phyloP scores from a whole-genome alignment of 2,888 invertebrate species.

The Rhogogaster chlorosoma region DNA sequence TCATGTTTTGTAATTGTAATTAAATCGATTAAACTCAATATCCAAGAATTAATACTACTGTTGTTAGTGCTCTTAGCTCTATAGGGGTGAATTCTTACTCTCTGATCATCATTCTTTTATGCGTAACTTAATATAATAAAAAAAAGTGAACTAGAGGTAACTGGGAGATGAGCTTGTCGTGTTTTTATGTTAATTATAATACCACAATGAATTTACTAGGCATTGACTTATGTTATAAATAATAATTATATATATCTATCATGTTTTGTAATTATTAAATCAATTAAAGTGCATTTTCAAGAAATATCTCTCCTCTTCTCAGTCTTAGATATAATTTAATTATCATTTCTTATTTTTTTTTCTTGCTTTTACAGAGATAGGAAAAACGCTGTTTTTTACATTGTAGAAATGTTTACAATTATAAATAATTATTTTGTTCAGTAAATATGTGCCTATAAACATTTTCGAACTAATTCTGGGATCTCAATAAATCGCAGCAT shows the following conservation, averaged over 20 bases:
- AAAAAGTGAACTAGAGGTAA: background rate
- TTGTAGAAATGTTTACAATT: too few relatives aligned
- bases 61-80: background rate
- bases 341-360: too few relatives aligned
- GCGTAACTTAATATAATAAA: background rate
- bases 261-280: slow-evolving; percentile 42
- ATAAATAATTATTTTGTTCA: too few relatives aligned
- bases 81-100: background rate
- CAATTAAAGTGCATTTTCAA: slow-evolving; percentile 23
- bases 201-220: background rate
- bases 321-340: background rate
- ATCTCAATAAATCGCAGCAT: background rate
- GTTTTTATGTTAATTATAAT: background rate
- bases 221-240: background rate
- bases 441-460: too few relatives aligned
- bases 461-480: too few relatives aligned
- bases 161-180: background rate
- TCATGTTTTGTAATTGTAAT: slow-evolving; percentile 24
- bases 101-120: background rate
- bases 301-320: background rate
- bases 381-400: background rate
- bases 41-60: background rate
- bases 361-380: too few relatives aligned
- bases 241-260: slow-evolving; percentile 19
- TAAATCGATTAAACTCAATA: slow-evolving; percentile 14